These are phyloP conservation scores for Falco peregrinus DNA, from an alignment of 2,797 vertebrate species.

Conservation along the genomic window DNA sequence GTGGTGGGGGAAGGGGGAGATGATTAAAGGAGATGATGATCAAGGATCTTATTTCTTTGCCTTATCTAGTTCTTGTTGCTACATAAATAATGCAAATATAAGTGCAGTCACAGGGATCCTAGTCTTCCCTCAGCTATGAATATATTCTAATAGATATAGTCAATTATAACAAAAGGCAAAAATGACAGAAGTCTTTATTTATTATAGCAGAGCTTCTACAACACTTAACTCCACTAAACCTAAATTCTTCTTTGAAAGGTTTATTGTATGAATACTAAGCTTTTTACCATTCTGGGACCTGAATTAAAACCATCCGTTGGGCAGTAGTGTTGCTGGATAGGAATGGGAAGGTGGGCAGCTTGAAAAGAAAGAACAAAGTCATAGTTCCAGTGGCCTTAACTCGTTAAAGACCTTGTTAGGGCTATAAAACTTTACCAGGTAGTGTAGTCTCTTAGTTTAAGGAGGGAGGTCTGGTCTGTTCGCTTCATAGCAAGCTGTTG, in stretches of 20 bases:
- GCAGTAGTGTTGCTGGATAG: neutral
- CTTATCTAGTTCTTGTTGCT: slow-evolving; percentile 57
- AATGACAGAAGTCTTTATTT: neutral
- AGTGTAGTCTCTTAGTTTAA: slow-evolving; percentile 1
- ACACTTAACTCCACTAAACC: neutral
- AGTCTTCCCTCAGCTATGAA: slow-evolving; percentile 49
- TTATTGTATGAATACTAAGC: neutral
- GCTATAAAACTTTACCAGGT: slow-evolving; percentile 43
- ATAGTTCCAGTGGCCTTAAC: slow-evolving; percentile 41
- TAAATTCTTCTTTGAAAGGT: slow-evolving; percentile 17
- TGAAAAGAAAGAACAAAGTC: slow-evolving; percentile 48
- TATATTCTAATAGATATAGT: slow-evolving; percentile 50
- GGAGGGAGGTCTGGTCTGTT: slow-evolving; percentile 53
- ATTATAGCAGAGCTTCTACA: neutral
- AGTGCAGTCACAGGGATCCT: slow-evolving; percentile 36
- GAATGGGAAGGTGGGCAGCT: neutral
- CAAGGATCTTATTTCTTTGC: slow-evolving; percentile 52
- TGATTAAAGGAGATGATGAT: slow-evolving; percentile 54
- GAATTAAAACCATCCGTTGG: slow-evolving; percentile 55
- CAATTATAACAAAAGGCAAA: slow-evolving; percentile 6
- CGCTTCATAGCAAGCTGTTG: neutral
- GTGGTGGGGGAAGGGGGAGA: neutral
- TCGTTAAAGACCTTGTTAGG: slow-evolving; percentile 40
- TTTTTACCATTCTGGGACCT: neutral
- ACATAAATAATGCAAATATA: slow-evolving; percentile 64